phyloP scores from a whole-genome alignment of 2,888 invertebrate genomes.

The Callosobruchus maculatus region DNA sequence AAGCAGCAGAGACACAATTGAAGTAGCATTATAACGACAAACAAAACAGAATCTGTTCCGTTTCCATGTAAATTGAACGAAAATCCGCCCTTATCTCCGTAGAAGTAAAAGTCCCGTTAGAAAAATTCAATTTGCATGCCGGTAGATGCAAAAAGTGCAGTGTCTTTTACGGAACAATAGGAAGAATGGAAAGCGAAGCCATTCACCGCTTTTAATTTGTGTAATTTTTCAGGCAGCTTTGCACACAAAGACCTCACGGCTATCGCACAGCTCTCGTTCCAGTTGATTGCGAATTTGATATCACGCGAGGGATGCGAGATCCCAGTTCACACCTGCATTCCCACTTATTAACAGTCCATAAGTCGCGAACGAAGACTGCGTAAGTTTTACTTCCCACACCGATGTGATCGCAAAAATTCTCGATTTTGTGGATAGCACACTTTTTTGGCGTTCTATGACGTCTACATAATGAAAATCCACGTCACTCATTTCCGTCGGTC shows the following conservation, averaged over 20 bases:
- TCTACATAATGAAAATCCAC: too few relatives aligned
- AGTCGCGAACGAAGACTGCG: too few relatives aligned
- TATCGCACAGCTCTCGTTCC: not conserved
- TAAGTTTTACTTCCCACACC: too few relatives aligned
- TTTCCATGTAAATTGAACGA: not conserved
- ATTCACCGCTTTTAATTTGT: not conserved
- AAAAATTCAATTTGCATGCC: not conserved
- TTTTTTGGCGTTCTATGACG: too few relatives aligned
- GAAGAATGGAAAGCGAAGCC: not conserved
- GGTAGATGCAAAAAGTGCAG: not conserved
- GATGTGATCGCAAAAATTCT: too few relatives aligned
- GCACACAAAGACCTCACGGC: not conserved
- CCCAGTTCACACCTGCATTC: not conserved
- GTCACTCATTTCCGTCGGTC: too few relatives aligned
- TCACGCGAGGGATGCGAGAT: not conserved
- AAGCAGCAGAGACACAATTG: not conserved
- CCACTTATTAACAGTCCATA: not conserved
- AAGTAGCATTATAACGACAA: not conserved
- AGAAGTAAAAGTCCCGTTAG: not conserved
- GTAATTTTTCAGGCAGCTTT: not conserved
- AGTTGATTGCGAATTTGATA: not conserved
- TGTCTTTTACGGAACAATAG: not conserved
- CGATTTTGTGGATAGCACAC: too few relatives aligned
- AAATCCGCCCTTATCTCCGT: not conserved
- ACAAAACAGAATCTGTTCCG: not conserved